A percentile compares a stretch with the other conserved stretches of the same genome.
These are phyloP conservation scores for Pogona vitticeps DNA, from an alignment of 2,113 vertebrate species.

Conservation along the genomic window DNA sequence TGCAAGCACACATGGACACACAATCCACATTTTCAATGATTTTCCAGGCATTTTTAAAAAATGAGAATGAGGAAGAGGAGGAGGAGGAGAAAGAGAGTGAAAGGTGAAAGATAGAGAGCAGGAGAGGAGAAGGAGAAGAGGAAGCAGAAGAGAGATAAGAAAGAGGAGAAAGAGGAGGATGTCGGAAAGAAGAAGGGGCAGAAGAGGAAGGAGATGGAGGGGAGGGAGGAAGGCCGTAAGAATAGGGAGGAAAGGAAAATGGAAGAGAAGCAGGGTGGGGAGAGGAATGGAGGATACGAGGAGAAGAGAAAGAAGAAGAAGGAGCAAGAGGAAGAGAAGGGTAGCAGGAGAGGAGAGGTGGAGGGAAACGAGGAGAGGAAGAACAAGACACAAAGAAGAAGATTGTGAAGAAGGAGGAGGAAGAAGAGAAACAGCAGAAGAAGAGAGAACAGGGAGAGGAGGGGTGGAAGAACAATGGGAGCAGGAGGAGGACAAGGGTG, in stretches of 20 bases:
- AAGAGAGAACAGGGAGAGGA: too few species aligned
- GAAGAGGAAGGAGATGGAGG: not conserved
- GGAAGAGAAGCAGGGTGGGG: too few species aligned
- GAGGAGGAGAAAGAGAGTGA: not conserved
- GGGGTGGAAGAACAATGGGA: not conserved
- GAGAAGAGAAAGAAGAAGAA: not conserved
- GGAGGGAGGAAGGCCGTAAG: rapidly evolving
- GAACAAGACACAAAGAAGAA: not conserved
- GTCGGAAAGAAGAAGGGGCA: not conserved
- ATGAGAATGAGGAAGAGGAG: not conserved
- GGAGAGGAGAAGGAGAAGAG: not conserved
- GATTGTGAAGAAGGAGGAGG: not conserved
- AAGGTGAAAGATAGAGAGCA: not conserved
- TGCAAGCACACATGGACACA: not conserved
- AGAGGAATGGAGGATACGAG: rapidly evolving
- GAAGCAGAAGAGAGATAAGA: not conserved
- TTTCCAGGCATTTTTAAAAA: not conserved
- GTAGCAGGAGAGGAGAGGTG: rapidly evolving
- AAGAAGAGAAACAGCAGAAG: not conserved
- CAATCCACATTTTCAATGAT: not conserved
- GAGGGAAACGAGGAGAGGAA: not conserved
- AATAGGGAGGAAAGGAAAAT: not conserved
- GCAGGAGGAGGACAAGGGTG: not conserved
- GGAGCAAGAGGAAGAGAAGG: not conserved
- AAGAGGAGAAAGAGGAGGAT: not conserved